phyloP scores from a whole-genome alignment of 2,888 invertebrate genomes.

The Dichetophora obliterata region DNA sequence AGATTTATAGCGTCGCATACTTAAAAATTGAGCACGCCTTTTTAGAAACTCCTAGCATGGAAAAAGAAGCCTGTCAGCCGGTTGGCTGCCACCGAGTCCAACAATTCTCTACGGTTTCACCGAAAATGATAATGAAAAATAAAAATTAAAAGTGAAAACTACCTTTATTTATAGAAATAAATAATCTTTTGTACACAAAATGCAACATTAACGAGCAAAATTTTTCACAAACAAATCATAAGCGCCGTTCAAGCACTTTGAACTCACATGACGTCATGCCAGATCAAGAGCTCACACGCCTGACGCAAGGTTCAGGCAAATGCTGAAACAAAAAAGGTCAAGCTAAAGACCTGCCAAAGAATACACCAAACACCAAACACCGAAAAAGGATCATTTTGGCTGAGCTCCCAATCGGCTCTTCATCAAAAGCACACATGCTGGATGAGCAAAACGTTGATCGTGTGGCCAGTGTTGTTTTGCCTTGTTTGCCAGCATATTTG shows the following conservation, averaged over 20 bases:
- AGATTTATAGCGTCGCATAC: slow-evolving; percentile 59
- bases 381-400: slow-evolving; percentile 36
- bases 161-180: slow-evolving; percentile 61
- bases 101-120: slow-evolving; percentile 12
- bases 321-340: neutral
- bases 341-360: slow-evolving; percentile 13
- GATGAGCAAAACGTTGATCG: neutral
- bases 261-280: slow-evolving; percentile 21
- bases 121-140: neutral
- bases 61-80: neutral
- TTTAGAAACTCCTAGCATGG: slow-evolving; percentile 41
- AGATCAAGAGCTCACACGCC: slow-evolving; percentile 11
- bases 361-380: too few species aligned
- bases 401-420: slow-evolving; percentile 41
- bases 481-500: slow-evolving; percentile 47
- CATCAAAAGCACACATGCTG: slow-evolving; percentile 45
- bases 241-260: slow-evolving; percentile 46
- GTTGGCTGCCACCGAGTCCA: neutral
- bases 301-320: neutral
- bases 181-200: slow-evolving; percentile 53
- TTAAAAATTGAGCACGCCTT: slow-evolving; percentile 60
- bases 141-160: slow-evolving; percentile 39
- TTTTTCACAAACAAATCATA: slow-evolving; percentile 54
- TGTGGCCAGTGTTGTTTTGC: neutral
- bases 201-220: slow-evolving; percentile 49